These are phyloP conservation scores for Tragelaphus eurycerus DNA, from an alignment of 2,797 vertebrate genomes.

Conservation along the genomic window DNA sequence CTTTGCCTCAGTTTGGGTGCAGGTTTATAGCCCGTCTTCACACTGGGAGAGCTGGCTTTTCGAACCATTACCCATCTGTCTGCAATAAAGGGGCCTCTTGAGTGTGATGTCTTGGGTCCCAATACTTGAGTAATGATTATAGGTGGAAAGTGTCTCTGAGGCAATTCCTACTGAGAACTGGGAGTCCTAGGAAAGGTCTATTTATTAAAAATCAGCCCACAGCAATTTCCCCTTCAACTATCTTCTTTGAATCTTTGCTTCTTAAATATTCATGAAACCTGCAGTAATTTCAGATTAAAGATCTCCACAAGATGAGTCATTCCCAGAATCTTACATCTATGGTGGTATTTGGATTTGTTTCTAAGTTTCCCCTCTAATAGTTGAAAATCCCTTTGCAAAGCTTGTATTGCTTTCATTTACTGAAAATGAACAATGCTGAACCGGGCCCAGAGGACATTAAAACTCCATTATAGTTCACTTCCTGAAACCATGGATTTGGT, in stretches of 20 bases:
- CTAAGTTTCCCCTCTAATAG: constrained; percentile 27
- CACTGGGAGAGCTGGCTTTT: constrained; percentile 17
- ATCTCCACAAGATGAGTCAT: constrained; percentile 27
- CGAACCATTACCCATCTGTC: constrained; percentile 30
- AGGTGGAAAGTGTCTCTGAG: constrained; percentile 39
- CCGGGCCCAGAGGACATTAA: constrained; percentile 62
- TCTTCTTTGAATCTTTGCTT: constrained; percentile 7
- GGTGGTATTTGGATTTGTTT: constrained; percentile 36
- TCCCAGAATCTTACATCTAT: constrained; percentile 34
- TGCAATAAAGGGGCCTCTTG: constrained; percentile 26
- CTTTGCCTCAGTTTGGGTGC: neutral
- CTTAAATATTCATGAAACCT: constrained; percentile 47
- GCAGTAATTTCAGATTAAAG: constrained; percentile 48
- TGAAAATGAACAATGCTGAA: constrained; percentile 65
- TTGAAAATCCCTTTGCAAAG: constrained; percentile 68
- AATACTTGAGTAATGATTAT: neutral
- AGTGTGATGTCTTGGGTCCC: neutral
- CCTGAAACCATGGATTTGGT: constrained; percentile 64
- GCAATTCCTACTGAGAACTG: neutral
- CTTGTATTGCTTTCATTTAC: constrained; percentile 70
- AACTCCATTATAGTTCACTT: constrained; percentile 62
- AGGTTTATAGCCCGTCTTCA: neutral
- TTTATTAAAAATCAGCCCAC: constrained; percentile 21
- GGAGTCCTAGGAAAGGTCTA: neutral
- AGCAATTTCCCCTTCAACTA: constrained; percentile 15